phyloP scores from a whole-genome alignment of 2,113 vertebrate genomes.

The Crotalus tigris region DNA sequence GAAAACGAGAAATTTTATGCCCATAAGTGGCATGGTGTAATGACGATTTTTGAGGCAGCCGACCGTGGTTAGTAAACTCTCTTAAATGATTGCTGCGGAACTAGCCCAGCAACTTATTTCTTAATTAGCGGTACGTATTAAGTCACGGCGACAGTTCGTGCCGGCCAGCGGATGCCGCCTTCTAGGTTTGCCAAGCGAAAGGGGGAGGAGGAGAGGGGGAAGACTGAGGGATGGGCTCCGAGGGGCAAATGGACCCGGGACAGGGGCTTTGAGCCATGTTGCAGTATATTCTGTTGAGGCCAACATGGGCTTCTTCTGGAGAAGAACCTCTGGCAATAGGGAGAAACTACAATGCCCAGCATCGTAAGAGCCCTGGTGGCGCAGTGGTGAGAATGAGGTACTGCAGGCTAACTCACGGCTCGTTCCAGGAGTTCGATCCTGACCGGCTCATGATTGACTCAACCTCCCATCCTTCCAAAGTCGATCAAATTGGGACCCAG shows the following conservation, averaged over 20 bases:
- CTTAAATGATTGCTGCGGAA: conserved; percentile 86
- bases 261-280: neutral
- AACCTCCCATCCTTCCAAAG: too few species aligned
- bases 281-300: neutral
- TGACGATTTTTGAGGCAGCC: conserved; percentile 96
- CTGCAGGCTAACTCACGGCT: too few species aligned
- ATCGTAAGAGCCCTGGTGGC: neutral
- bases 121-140: conserved; percentile 96
- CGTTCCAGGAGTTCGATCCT: too few species aligned
- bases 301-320: neutral
- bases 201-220: neutral
- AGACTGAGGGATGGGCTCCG: neutral
- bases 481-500: too few species aligned
- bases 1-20: conserved; percentile 99
- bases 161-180: conserved; percentile 63
- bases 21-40: conserved; percentile 95
- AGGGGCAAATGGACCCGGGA: neutral
- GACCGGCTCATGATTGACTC: too few species aligned
- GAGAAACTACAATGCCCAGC: neutral
- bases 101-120: conserved; percentile 84
- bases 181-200: conserved; percentile 72
- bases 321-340: neutral
- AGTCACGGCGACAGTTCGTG: conserved; percentile 68
- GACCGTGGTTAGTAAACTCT: conserved; percentile 90
- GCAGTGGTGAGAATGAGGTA: too few species aligned